A percentile compares a stretch with the other conserved stretches of the same genome.
Conservation (phyloP, 2,888 invertebrate genomes). For the Timema podura region DNA sequence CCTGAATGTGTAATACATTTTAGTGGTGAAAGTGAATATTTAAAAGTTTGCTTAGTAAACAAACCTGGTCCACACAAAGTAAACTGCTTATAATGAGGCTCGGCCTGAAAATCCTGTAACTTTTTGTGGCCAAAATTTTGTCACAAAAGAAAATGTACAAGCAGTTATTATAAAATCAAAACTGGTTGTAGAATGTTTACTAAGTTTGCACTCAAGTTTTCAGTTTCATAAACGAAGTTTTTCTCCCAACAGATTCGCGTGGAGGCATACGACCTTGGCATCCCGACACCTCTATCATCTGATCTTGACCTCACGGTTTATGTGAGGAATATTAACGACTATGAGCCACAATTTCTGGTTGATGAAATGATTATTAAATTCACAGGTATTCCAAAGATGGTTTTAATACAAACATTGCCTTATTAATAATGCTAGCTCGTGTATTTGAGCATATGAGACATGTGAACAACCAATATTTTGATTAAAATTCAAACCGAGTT, state of each 20-base stretch:
- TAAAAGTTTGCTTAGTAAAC: too few relatives aligned
- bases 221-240: not conserved
- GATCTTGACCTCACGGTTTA: conserved; percentile 85
- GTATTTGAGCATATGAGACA: not conserved
- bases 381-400: conserved; percentile 49
- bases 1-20: too few relatives aligned
- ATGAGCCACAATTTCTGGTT: conserved; percentile 78
- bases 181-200: too few relatives aligned
- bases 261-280: conserved; percentile 85
- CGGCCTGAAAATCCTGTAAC: too few relatives aligned
- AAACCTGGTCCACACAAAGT: too few relatives aligned
- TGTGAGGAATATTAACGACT: conserved; percentile 84
- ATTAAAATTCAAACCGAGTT: not conserved
- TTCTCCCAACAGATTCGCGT: conserved; percentile 65
- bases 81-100: too few relatives aligned
- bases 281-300: conserved; percentile 80
- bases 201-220: too few relatives aligned
- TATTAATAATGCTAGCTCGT: not conserved
- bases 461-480: not conserved
- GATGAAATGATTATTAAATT: conserved; percentile 69
- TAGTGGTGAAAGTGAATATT: too few relatives aligned
- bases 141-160: too few relatives aligned
- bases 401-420: not conserved
- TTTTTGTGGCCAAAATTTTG: too few relatives aligned
- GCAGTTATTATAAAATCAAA: too few relatives aligned